These are phyloP conservation scores for Thera britannica DNA, from an alignment of 2,888 invertebrate species.

Conservation along the genomic window DNA sequence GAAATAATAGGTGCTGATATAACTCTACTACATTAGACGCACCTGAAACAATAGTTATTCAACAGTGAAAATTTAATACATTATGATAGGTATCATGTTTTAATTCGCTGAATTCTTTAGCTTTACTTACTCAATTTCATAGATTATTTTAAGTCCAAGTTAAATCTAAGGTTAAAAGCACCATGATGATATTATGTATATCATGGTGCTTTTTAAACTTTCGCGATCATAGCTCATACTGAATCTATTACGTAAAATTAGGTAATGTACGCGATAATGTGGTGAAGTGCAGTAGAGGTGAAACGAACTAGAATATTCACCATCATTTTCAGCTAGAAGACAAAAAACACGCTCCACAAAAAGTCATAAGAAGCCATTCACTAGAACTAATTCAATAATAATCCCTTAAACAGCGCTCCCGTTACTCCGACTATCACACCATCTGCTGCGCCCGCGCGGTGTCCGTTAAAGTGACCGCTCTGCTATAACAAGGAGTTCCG, in stretches of 20 bases:
- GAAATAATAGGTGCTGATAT: slow-evolving; percentile 17
- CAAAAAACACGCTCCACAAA: not conserved
- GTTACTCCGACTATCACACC: slow-evolving; percentile 20
- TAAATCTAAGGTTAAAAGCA: no score
- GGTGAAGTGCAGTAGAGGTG: no score
- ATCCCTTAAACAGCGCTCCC: slow-evolving; percentile 19
- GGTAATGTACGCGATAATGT: no score
- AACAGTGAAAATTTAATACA: slow-evolving; percentile 21
- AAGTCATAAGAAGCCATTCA: slow-evolving; percentile 9
- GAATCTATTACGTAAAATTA: no score
- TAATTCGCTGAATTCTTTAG: slow-evolving; percentile 9
- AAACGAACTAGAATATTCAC: not conserved
- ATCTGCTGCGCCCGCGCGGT: slow-evolving; percentile 20
- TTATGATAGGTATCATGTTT: slow-evolving; percentile 9
- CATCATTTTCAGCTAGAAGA: not conserved
- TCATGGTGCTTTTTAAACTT: no score
- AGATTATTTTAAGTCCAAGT: no score
- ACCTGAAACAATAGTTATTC: slow-evolving; percentile 22
- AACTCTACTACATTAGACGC: slow-evolving; percentile 9
- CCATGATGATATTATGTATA: no score
- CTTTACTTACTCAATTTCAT: no score
- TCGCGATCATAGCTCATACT: no score
- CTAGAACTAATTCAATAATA: slow-evolving; percentile 33
- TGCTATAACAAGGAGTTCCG: slow-evolving; percentile 28
- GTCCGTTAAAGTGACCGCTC: slow-evolving; percentile 35